These are phyloP conservation scores for Nephila pilipes DNA, from an alignment of 1,140 invertebrate genomes.

Conservation along the genomic window DNA sequence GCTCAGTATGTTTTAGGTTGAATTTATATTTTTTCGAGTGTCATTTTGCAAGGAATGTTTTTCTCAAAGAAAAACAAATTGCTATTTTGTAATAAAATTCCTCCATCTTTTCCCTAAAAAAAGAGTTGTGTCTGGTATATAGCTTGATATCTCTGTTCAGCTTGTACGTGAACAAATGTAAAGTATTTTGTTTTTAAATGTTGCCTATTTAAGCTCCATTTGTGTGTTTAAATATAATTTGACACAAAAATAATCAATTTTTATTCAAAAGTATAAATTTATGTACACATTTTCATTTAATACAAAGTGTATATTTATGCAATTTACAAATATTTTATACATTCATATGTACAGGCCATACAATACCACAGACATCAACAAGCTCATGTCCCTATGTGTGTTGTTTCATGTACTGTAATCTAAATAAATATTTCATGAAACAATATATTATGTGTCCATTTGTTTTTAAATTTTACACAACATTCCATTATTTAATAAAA, in stretches of 20 bases:
- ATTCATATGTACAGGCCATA: slow-evolving; percentile 69
- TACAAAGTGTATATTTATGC: slow-evolving; percentile 46
- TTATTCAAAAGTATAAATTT: slow-evolving; percentile 49
- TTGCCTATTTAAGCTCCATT: slow-evolving; percentile 22
- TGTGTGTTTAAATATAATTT: background rate
- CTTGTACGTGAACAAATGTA: too few species aligned
- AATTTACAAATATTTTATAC: slow-evolving; percentile 72
- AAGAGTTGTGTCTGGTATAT: background rate
- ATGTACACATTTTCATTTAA: slow-evolving; percentile 50
- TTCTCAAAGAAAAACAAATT: background rate
- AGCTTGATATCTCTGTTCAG: background rate
- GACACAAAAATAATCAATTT: slow-evolving; percentile 14
- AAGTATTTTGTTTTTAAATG: background rate
- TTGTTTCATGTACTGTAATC: slow-evolving; percentile 33
- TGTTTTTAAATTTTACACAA: too few species aligned
- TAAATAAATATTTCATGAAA: slow-evolving; percentile 60
- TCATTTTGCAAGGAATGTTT: slow-evolving; percentile 12
- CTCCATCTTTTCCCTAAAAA: background rate
- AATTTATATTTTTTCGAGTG: background rate
- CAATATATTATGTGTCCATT: too few species aligned
- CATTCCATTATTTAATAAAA: too few species aligned
- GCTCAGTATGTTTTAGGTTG: too few species aligned
- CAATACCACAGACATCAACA: slow-evolving; percentile 47
- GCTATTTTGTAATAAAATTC: background rate
- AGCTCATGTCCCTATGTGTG: slow-evolving; percentile 49